These are phyloP conservation scores for Lottia gigantea DNA, from an alignment of 2,888 invertebrate genomes.

Conservation along the genomic window DNA sequence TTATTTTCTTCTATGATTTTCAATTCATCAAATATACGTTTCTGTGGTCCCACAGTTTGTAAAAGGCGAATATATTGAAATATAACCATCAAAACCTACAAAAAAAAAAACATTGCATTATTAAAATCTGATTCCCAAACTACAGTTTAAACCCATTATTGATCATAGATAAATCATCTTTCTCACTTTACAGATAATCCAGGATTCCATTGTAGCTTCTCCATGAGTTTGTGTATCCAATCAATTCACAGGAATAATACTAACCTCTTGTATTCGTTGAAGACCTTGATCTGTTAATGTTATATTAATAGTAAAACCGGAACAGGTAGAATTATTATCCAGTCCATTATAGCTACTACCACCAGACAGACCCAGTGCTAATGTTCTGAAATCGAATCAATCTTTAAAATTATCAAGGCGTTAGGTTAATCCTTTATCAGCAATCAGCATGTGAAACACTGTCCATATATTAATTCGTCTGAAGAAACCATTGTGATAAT, in stretches of 20 bases:
- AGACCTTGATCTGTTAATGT: slow-evolving; percentile 83
- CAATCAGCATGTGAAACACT: too few relatives aligned
- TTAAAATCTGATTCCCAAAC: too few relatives aligned
- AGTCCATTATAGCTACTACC: slow-evolving; percentile 74
- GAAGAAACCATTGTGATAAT: not conserved
- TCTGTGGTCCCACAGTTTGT: slow-evolving; percentile 76
- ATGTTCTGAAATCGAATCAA: slow-evolving; percentile 42
- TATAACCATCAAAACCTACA: slow-evolving; percentile 79
- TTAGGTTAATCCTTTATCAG: too few relatives aligned
- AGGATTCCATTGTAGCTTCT: too few relatives aligned
- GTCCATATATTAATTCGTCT: not conserved
- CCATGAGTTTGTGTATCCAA: too few relatives aligned
- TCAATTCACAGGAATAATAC: slow-evolving; percentile 8
- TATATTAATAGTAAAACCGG: slow-evolving; percentile 79
- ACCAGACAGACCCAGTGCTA: slow-evolving; percentile 56
- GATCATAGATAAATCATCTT: too few relatives aligned
- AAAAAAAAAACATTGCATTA: slow-evolving; percentile 1
- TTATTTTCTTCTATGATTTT: slow-evolving; percentile 75
- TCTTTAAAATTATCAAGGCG: too few relatives aligned
- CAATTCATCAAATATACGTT: slow-evolving; percentile 79
- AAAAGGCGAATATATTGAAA: slow-evolving; percentile 85
- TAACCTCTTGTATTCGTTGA: slow-evolving; percentile 76
- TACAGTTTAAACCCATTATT: too few relatives aligned
- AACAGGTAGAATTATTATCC: slow-evolving; percentile 83
- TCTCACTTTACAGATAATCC: too few relatives aligned